Conservation (phyloP, 2,888 invertebrate species). For the Amiota communis region DNA sequence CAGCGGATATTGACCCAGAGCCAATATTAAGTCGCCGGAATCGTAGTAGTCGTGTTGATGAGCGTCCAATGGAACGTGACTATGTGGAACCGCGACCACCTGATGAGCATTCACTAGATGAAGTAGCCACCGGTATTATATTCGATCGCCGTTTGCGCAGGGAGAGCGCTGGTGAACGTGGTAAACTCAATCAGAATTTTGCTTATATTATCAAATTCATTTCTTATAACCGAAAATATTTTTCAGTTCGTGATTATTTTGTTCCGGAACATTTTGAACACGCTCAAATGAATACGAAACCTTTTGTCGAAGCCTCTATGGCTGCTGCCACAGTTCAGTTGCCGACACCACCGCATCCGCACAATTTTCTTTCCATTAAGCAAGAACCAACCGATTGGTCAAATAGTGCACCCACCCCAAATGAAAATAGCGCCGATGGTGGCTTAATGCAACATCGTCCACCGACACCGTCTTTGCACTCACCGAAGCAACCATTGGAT, state of each 20-base stretch:
- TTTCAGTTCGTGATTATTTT: conserved; percentile 54
- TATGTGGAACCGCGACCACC: conserved; percentile 51
- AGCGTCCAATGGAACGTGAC: conserved; percentile 42
- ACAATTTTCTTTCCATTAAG: conserved; percentile 72
- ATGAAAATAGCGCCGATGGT: conserved; percentile 34
- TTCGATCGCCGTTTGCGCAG: conserved; percentile 56
- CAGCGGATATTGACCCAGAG: conserved; percentile 37
- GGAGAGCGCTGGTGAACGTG: conserved; percentile 53
- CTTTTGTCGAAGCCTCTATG: conserved; percentile 42
- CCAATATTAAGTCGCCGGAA: conserved; percentile 11
- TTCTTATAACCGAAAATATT: background rate
- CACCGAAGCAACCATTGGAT: conserved; percentile 66
- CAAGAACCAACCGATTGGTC: conserved; percentile 83
- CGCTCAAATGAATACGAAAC: conserved; percentile 30
- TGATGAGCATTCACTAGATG: conserved; percentile 50
- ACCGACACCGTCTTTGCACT: conserved; percentile 42
- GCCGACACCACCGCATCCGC: conserved; percentile 55
- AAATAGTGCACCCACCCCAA: conserved; percentile 36
- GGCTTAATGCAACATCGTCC: conserved; percentile 36
- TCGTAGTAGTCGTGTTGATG: conserved; percentile 20
- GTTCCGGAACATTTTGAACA: conserved; percentile 58
- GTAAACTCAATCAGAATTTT: conserved; percentile 33
- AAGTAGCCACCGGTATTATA: conserved; percentile 46
- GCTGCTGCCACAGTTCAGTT: conserved; percentile 35
- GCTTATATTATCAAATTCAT: background rate